A percentile compares a stretch with the other conserved stretches of the same genome.
phyloP scores from a whole-genome alignment of 1,140 invertebrate genomes.

The silkworm (Bombyx mori) region DNA sequence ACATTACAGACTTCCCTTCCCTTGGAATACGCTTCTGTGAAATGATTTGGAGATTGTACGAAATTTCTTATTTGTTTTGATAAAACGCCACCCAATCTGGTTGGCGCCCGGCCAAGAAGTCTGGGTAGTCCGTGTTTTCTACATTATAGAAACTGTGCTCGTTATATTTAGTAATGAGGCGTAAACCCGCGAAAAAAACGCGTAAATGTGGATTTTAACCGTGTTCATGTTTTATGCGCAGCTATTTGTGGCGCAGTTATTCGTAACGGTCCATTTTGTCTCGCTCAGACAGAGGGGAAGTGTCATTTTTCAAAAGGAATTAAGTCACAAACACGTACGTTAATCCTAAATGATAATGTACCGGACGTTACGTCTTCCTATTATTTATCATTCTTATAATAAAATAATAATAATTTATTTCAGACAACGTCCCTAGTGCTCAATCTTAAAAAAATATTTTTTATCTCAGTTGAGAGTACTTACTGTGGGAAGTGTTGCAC shows the following conservation, averaged over 20 bases:
- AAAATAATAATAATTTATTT: too few species aligned
- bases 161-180: slow-evolving; percentile 26
- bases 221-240: slow-evolving; percentile 18
- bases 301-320: slow-evolving; percentile 33
- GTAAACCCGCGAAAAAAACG: slow-evolving; percentile 17
- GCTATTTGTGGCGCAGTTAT: slow-evolving; percentile 21
- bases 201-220: slow-evolving; percentile 19
- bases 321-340: slow-evolving; percentile 14
- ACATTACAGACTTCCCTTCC: slow-evolving; percentile 5
- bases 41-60: slow-evolving; percentile 5
- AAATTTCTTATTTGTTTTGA: slow-evolving; percentile 21
- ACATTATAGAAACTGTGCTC: slow-evolving; percentile 17
- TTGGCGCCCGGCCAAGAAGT: slow-evolving; percentile 24
- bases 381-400: neutral
- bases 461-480: too few species aligned
- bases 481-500: slow-evolving; percentile 11
- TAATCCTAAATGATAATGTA: slow-evolving; percentile 17
- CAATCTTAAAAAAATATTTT: too few species aligned
- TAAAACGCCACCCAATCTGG: slow-evolving; percentile 15
- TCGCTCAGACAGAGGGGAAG: slow-evolving; percentile 12
- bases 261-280: slow-evolving; percentile 17
- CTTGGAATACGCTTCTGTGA: slow-evolving; percentile 17
- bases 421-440: too few species aligned
- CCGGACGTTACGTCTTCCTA: slow-evolving; percentile 10
- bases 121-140: slow-evolving; percentile 11